Base-by-base conservation (phyloP, 2,888 invertebrate genomes). In the Exocentrus adspersus region DNA sequence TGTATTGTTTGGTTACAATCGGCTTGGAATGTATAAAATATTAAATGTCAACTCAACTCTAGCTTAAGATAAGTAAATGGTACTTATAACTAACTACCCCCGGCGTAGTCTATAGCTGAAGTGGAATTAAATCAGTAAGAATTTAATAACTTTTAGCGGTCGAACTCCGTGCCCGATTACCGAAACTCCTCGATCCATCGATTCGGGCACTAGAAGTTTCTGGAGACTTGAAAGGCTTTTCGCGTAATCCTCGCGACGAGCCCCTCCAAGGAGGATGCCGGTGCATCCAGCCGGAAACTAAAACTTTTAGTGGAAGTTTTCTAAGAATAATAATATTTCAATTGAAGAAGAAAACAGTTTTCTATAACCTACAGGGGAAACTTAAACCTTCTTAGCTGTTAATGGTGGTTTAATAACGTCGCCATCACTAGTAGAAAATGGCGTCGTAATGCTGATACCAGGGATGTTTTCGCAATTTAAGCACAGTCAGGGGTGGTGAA, bases 161-260 rank as follows among this genome's bases (percentile, higher is more conserved):
- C 46, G 24, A 43, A 30, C 45, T 57, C 30, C 56, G 45, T 46
- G 45, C 46, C 28, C 21, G 60, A 53, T 64, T 54, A 64, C 32
- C 50, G 42, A 64, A 64, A 50, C 37, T 28, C 59, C n/a, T n/a
- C 59, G 41, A 53, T 50, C 42, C 53, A 60, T 64, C 50, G 60
- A 56, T 53, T 48, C 10, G 9, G 24, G 41, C 45, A 53, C 45
- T 42, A 42, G 12, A 59, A 64, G 43, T 60, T 54, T 41, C 16
- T 42, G 20, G 28, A 53, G 21, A 56, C 53, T 60, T 59, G 43
- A 56, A 60, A 64, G 63, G 54, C 45, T 64, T 64, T 48, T 48
- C 51, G 54, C 48, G 59, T 64, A 60, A 64, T 59, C 54, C 53
- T 14, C 32, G 19, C 20, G 51, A 59, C 28, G 37, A n/a, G 45